Base-by-base conservation (phyloP, 2,888 invertebrate species). In the Sesia bembeciformis region DNA sequence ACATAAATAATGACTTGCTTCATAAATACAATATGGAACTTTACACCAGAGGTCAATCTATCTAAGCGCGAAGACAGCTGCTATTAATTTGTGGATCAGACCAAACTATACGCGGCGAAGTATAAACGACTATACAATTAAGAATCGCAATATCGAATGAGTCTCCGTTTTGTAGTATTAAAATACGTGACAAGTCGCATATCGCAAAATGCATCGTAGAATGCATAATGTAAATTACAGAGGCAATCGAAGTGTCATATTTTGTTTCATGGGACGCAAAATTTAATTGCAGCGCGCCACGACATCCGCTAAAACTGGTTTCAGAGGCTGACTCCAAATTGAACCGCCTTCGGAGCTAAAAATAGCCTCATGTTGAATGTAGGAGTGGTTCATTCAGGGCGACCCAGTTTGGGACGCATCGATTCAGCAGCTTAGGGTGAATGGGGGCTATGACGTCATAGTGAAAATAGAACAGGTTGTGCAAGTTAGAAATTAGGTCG, bases 371-470 rank as follows among this genome's bases (percentile, higher is more conserved):
- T 73, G 66, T 70, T 80, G 80, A 82, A 82, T 79, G 81, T 80
- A 76, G 72, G 66, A 73, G 77, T 69, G 75, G 67, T 78, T 74
- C 85, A 87, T 87, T 88, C 81, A 87, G 74, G 65, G 70, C 78
- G 85, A 79, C 87, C 85, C 74, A 83, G 77, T 80, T 69, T 61
- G 70, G 70, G 68, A 50, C 72, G 76, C 84, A 84, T 87, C 83
- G 87, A 86, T 87, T 87, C 81, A 84, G 66, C 70, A 76, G 61
- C 67, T 67, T 74, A 77, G 81, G 81, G 77, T 85, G 85, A 85
- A 88, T 85, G 86, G 81, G 61, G 72, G 70, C 57, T 72, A 62
- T 89, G 89, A 89, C 89, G 88, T 89, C 87, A 89, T 76, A 66
- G 69, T 54, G 78, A 72, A 84, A 83, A 76, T 84, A 75, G 84